Evolutionary conservation across 53 echinoderm and acorn worm genomes (phyloP).

Genomic region (Astropecten irregularis): DNA sequence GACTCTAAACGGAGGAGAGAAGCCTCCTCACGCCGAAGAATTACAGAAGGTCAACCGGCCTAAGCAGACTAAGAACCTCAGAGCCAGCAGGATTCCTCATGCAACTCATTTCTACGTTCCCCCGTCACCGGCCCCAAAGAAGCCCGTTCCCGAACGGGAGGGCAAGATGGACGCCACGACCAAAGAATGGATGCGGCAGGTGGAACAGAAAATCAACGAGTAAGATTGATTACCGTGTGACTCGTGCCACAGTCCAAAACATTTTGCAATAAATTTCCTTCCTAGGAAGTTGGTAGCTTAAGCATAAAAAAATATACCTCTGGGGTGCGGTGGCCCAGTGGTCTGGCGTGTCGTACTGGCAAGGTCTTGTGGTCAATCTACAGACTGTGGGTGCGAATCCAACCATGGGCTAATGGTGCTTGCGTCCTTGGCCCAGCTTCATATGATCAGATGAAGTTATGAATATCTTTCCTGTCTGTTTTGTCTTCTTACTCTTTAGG

Average conservation of each 20-base stretch:
- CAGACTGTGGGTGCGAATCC: no score
- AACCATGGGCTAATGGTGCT: no score
- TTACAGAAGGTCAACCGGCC: slow-evolving; percentile 10
- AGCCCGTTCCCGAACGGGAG: slow-evolving; percentile 65
- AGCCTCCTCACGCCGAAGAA: background rate
- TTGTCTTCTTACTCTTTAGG: no score
- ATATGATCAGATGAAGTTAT: no score
- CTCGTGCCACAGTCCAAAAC: no score
- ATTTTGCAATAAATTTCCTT: no score
- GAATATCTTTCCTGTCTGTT: no score
- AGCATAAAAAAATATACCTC: background rate
- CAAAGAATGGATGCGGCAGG: slow-evolving; percentile 81
- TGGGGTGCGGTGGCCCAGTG: no score
- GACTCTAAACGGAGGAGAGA: slow-evolving; percentile 64
- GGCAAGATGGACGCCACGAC: slow-evolving; percentile 69
- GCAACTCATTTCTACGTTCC: slow-evolving; percentile 71
- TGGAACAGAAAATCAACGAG: slow-evolving; percentile 70
- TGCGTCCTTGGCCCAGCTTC: no score
- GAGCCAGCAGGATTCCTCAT: slow-evolving; percentile 37
- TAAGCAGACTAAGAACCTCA: background rate
- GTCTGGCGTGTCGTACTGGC: background rate
- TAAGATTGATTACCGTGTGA: slow-evolving; percentile 20
- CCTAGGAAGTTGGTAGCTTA: no score
- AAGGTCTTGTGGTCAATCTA: no score
- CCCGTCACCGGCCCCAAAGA: slow-evolving; percentile 62